phyloP scores from a whole-genome alignment of 2,797 vertebrate species.

The Neostethus bicornis region DNA sequence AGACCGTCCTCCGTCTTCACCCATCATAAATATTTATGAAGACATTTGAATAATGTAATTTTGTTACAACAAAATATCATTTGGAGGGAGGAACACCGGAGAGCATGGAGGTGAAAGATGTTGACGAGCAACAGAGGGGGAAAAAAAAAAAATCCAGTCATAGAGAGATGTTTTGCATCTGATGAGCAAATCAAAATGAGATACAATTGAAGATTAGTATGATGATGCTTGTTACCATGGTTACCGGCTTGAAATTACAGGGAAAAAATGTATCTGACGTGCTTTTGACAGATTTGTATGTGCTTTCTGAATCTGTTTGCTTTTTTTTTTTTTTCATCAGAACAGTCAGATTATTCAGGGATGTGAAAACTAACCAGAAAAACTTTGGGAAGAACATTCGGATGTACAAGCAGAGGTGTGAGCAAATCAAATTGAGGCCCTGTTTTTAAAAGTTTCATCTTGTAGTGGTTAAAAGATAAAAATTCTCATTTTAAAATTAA shows the following conservation, averaged over 20 bases:
- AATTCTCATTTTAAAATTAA: too few species aligned
- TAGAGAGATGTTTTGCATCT: background rate
- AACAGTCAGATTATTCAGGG: too few species aligned
- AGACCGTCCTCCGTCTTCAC: conserved; percentile 13
- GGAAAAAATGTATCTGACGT: background rate
- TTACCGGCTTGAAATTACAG: background rate
- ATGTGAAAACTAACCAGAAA: too few species aligned
- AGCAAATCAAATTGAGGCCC: too few species aligned
- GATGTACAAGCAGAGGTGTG: too few species aligned
- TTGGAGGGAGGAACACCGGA: conserved; percentile 19
- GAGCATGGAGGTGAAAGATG: conserved; percentile 20
- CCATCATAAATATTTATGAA: conserved; percentile 52
- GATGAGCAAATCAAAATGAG: conserved; percentile 15
- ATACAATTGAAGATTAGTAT: conserved; percentile 11
- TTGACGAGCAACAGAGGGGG: conserved; percentile 24
- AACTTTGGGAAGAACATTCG: too few species aligned
- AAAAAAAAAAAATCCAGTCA: conserved; percentile 13
- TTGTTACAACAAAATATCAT: conserved; percentile 44
- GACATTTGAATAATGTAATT: conserved; percentile 56
- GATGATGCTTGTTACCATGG: conserved; percentile 12
- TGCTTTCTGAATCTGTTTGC: background rate
- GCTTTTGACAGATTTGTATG: background rate
- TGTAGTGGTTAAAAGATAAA: too few species aligned
- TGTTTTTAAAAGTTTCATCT: too few species aligned
- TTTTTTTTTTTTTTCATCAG: background rate